These are phyloP conservation scores for Plodia interpunctella DNA, from an alignment of 1,140 invertebrate genomes.

Conservation along the genomic window DNA sequence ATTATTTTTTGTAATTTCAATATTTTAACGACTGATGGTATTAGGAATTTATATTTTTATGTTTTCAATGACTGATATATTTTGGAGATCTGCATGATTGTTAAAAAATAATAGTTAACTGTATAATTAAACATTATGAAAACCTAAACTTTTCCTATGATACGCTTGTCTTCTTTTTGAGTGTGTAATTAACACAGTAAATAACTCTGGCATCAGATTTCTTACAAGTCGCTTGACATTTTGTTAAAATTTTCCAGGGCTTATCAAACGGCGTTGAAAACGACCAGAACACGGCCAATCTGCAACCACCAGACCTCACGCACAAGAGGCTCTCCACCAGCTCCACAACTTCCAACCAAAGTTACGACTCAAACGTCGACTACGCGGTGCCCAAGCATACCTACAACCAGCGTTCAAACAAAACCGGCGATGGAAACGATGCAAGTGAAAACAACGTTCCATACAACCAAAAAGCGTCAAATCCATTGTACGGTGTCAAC, in stretches of 20 bases:
- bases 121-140: too few species aligned
- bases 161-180: too few species aligned
- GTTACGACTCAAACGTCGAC: slow-evolving; percentile 63
- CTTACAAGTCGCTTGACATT: neutral
- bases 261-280: slow-evolving; percentile 75
- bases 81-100: too few species aligned
- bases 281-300: slow-evolving; percentile 72
- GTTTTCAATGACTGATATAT: too few species aligned
- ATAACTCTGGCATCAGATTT: too few species aligned
- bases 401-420: slow-evolving; percentile 43
- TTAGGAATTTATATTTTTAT: too few species aligned
- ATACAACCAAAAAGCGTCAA: slow-evolving; percentile 56
- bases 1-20: too few species aligned
- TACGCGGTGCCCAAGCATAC: slow-evolving; percentile 62
- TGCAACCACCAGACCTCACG: slow-evolving; percentile 63
- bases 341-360: slow-evolving; percentile 65
- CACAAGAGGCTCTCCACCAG: slow-evolving; percentile 65
- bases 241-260: slow-evolving; percentile 49
- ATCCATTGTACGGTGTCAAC: slow-evolving; percentile 73
- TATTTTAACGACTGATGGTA: too few species aligned
- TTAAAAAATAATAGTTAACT: too few species aligned
- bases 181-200: too few species aligned
- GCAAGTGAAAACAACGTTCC: slow-evolving; percentile 37
- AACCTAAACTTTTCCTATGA: too few species aligned
- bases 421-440: slow-evolving; percentile 39